Evolutionary conservation across 2,797 vertebrate genomes (phyloP).

Genomic region (Tragelaphus eurycerus): DNA sequence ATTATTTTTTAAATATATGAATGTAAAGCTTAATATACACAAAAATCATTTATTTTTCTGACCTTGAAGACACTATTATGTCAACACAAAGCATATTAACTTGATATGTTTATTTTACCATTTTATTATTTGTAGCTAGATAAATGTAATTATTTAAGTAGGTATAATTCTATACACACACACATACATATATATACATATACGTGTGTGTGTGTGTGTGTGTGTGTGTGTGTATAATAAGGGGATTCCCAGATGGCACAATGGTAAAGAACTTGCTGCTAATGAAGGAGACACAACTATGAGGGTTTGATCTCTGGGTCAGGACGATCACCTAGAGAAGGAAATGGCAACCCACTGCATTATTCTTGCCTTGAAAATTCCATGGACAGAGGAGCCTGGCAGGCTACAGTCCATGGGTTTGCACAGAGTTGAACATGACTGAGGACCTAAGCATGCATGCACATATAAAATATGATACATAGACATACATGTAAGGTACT

Average conservation of each 20-base stretch:
- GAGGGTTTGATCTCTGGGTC: background rate
- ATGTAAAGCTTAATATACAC: constrained; percentile 62
- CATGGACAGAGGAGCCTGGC: background rate
- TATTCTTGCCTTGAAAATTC: background rate
- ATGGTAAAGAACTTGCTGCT: background rate
- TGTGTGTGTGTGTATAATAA: background rate
- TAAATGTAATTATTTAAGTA: constrained; percentile 76
- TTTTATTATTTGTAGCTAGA: constrained; percentile 74
- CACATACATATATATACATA: background rate
- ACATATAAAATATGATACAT: background rate
- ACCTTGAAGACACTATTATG: constrained; percentile 26
- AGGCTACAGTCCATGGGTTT: background rate
- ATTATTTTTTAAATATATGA: constrained; percentile 71
- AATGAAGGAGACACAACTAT: background rate
- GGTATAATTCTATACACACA: background rate
- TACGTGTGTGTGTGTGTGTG: background rate
- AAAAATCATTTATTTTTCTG: constrained; percentile 37
- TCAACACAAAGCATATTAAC: constrained; percentile 59
- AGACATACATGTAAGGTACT: background rate
- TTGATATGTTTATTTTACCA: constrained; percentile 64
- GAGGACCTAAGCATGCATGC: background rate
- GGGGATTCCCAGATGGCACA: background rate
- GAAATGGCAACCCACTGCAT: background rate
- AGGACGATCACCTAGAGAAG: background rate
- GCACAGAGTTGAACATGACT: background rate